Evolutionary conservation across 37 sponge, comb jelly and placozoan species (phyloP).

Genomic region (Oscarella lobularis): DNA sequence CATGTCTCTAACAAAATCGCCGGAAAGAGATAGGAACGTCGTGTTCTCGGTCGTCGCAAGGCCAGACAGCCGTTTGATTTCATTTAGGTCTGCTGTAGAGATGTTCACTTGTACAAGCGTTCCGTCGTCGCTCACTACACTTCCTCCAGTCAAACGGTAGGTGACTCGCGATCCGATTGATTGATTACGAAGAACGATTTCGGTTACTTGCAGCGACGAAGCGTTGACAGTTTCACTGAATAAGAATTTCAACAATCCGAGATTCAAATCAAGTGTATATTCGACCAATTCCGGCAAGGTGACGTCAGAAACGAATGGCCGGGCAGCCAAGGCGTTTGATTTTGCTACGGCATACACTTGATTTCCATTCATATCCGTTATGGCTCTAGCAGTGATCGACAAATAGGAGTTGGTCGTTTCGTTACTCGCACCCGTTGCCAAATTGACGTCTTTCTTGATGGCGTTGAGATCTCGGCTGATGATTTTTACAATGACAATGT

Average conservation of each 20-base stretch:
- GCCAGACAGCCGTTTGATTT: slow-evolving; percentile 25
- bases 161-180: no score
- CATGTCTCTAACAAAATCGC: background rate
- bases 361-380: background rate
- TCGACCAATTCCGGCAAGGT: background rate
- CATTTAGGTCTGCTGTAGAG: slow-evolving; percentile 42
- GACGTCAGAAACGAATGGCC: background rate
- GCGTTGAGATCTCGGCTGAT: slow-evolving; percentile 61
- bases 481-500: background rate
- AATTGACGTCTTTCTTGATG: slow-evolving; percentile 39
- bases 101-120: slow-evolving; percentile 21
- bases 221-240: slow-evolving; percentile 65
- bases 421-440: slow-evolving; percentile 48
- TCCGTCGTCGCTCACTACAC: background rate
- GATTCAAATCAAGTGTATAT: background rate
- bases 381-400: background rate
- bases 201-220: slow-evolving; percentile 39
- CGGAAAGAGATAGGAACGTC: background rate
- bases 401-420: slow-evolving; percentile 4
- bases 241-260: background rate
- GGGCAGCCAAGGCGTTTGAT: background rate
- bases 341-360: background rate
- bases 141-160: no score
- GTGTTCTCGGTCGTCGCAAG: slow-evolving; percentile 8
- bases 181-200: slow-evolving; percentile 23